A percentile compares a stretch with the other conserved stretches of the same genome.
Evolutionary conservation across 2,113 vertebrate species (phyloP).

Genomic region (Parus major): DNA sequence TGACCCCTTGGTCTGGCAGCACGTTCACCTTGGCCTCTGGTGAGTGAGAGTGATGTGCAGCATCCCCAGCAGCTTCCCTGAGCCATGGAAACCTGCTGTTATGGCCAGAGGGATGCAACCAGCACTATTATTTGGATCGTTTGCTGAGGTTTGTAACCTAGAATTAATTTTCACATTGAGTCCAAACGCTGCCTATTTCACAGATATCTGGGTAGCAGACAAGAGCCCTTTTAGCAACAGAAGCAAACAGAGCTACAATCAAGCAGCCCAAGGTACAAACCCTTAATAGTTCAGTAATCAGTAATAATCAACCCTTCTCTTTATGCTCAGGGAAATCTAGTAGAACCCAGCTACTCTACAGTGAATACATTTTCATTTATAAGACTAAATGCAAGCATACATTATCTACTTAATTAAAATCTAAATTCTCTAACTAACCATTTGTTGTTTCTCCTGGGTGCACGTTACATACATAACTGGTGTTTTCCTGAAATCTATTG

Average conservation of each 20-base stretch:
- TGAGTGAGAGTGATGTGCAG: neutral
- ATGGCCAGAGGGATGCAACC: neutral
- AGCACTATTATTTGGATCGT: slow-evolving; percentile 53
- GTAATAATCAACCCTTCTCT: slow-evolving; percentile 71
- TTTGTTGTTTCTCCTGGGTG: slow-evolving; percentile 72
- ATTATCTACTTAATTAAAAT: slow-evolving; percentile 81
- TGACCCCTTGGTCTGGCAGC: neutral
- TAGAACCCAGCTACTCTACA: slow-evolving; percentile 64
- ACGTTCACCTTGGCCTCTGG: neutral
- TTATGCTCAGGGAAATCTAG: slow-evolving; percentile 68
- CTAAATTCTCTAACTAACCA: slow-evolving; percentile 74
- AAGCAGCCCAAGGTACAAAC: slow-evolving; percentile 58
- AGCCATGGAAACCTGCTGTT: slow-evolving; percentile 36
- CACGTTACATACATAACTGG: slow-evolving; percentile 33
- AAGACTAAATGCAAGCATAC: slow-evolving; percentile 65
- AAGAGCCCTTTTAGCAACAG: slow-evolving; percentile 57
- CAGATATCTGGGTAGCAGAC: slow-evolving; percentile 46
- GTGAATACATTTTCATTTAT: slow-evolving; percentile 75
- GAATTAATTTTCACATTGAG: slow-evolving; percentile 42
- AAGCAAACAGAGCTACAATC: slow-evolving; percentile 66
- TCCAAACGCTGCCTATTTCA: slow-evolving; percentile 38
- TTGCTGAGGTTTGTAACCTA: slow-evolving; percentile 48
- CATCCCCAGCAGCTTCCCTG: neutral
- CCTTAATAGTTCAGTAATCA: slow-evolving; percentile 75
- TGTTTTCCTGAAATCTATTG: slow-evolving; percentile 52